Percentiles rank a stretch among this genome's conserved stretches.
Conservation (phyloP, 2,888 invertebrate genomes). For the Epicampocera succincta region DNA sequence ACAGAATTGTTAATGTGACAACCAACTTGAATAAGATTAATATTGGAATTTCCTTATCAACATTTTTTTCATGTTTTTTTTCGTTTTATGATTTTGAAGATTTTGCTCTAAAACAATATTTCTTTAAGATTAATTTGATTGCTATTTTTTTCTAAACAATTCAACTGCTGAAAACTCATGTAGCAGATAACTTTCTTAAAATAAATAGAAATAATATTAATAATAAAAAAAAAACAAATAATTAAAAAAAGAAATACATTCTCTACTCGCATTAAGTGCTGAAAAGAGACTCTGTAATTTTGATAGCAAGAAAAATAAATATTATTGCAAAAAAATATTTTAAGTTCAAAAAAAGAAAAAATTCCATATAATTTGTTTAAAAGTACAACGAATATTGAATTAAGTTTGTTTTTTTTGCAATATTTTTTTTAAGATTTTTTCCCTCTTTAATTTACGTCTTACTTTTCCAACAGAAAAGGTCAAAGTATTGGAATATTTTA, state of each 20-base stretch:
- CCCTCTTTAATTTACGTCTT: not conserved
- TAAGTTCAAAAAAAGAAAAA: not conserved
- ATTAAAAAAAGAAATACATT: slow-evolving; percentile 1
- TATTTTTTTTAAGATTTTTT: not conserved
- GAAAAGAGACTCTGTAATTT: slow-evolving; percentile 28
- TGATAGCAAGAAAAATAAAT: slow-evolving; percentile 30
- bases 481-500: not conserved
- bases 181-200: not conserved
- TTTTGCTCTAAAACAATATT: slow-evolving; percentile 21
- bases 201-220: not conserved
- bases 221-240: not conserved
- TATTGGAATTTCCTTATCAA: too few relatives aligned
- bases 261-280: not conserved
- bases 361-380: not conserved
- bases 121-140: slow-evolving; percentile 15
- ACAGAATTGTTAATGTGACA: too few relatives aligned
- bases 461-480: not conserved
- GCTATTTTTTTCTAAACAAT: slow-evolving; percentile 28
- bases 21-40: too few relatives aligned
- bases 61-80: too few relatives aligned
- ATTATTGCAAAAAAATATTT: not conserved
- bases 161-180: slow-evolving; percentile 9
- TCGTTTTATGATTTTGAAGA: not conserved
- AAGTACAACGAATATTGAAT: too few relatives aligned
- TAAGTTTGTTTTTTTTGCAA: too few relatives aligned